These are phyloP conservation scores for Holothuria leucospilota DNA, from an alignment of 53 echinoderm and acorn worm genomes.

Conservation along the genomic window DNA sequence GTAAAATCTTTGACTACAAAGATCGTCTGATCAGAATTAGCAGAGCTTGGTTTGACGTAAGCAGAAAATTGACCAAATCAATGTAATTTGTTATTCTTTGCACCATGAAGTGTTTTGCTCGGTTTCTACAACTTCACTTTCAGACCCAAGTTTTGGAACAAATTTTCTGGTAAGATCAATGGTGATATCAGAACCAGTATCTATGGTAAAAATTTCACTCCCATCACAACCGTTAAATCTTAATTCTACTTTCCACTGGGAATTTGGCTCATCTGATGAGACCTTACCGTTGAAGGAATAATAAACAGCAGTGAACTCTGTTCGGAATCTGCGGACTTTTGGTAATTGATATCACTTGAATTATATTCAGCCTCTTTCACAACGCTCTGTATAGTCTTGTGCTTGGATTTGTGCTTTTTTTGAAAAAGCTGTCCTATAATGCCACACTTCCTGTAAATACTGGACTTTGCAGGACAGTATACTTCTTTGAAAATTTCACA, in stretches of 20 bases:
- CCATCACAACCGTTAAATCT: not conserved
- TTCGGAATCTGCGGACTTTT: not conserved
- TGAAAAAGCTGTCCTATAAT: not conserved
- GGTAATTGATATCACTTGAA: not conserved
- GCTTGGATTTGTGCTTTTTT: not conserved
- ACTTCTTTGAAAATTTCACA: too few relatives aligned
- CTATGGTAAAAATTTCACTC: not conserved
- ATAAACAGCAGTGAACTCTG: not conserved
- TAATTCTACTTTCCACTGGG: not conserved
- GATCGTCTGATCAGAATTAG: not conserved
- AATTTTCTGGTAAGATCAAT: conserved; percentile 26
- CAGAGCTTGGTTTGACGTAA: not conserved
- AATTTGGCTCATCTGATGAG: not conserved
- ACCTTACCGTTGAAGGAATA: not conserved
- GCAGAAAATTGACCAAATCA: conserved; percentile 26
- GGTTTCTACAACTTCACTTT: not conserved
- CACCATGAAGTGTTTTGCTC: conserved; percentile 31
- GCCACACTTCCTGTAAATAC: conserved; percentile 5
- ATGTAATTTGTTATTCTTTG: conserved; percentile 6
- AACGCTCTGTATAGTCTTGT: not conserved
- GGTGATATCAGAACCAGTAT: conserved; percentile 42
- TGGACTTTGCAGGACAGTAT: not conserved
- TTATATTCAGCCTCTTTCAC: not conserved
- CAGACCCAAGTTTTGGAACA: not conserved
- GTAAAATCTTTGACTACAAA: conserved; percentile 6